Percentiles rank a stretch among this genome's conserved stretches.
phyloP scores from a whole-genome alignment of 2,113 vertebrate genomes.

The Riparia riparia region DNA sequence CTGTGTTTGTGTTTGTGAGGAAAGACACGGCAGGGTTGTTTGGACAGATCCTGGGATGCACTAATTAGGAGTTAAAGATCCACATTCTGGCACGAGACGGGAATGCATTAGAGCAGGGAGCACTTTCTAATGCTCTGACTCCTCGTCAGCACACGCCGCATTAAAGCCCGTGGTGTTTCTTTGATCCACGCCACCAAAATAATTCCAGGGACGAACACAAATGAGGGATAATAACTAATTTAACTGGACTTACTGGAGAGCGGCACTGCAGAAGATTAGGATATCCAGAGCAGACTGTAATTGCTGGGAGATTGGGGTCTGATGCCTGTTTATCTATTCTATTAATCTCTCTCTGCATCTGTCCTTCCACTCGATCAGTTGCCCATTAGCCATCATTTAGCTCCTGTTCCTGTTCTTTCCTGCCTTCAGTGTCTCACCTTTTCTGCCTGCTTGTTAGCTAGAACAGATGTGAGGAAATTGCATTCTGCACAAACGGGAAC shows the following conservation, averaged over 20 bases:
- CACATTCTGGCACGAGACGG: neutral
- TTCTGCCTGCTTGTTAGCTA: constrained; percentile 33
- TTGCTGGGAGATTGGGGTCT: constrained; percentile 54
- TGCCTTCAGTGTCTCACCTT: constrained; percentile 27
- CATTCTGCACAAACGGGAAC: neutral
- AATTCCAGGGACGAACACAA: constrained; percentile 54
- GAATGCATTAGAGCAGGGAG: constrained; percentile 32
- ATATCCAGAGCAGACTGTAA: constrained; percentile 47
- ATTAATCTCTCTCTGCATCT: constrained; percentile 61
- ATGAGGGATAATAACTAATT: constrained; percentile 68
- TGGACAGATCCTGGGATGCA: constrained; percentile 55
- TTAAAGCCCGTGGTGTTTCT: constrained; percentile 47
- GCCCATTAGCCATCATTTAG: constrained; percentile 51
- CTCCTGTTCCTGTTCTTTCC: constrained; percentile 13
- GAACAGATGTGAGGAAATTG: constrained; percentile 38
- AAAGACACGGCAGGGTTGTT: constrained; percentile 27
- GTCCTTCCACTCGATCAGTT: constrained; percentile 37
- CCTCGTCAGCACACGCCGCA: constrained; percentile 5
- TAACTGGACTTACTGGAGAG: constrained; percentile 63
- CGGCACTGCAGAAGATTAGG: constrained; percentile 50
- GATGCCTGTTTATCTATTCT: constrained; percentile 59
- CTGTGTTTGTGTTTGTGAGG: constrained; percentile 60
- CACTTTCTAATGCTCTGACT: constrained; percentile 51
- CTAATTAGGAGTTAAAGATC: constrained; percentile 74
- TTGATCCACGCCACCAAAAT: constrained; percentile 59